Evolutionary conservation across 53 echinoderm and acorn worm genomes (phyloP).

Genomic region (Stichopus horrens): DNA sequence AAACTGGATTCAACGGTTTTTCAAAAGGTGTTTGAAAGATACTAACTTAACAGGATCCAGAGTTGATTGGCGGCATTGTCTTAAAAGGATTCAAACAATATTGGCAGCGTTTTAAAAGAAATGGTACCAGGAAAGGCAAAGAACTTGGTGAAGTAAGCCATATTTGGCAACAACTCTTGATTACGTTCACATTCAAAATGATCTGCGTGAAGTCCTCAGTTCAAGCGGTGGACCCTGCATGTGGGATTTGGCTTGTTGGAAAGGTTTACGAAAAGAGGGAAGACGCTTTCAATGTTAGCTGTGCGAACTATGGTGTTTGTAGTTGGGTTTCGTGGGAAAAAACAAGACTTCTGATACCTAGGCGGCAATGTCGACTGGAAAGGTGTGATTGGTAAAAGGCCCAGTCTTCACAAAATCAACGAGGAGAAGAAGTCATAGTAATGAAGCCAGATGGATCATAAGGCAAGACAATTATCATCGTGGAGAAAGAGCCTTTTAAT

Average conservation of each 20-base stretch:
- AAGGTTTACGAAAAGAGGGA: neutral
- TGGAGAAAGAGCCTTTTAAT: neutral
- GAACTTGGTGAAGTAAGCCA: no score
- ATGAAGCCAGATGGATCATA: neutral
- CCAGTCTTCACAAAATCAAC: neutral
- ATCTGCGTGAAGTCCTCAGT: neutral
- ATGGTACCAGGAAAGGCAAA: no score
- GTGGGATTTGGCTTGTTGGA: neutral
- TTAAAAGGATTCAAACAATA: no score
- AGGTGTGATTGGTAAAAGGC: neutral
- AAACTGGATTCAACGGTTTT: no score
- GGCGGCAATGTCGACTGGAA: neutral
- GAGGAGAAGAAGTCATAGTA: neutral
- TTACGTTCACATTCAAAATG: no score
- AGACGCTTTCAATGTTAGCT: neutral
- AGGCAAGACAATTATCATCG: neutral
- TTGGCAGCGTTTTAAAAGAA: no score
- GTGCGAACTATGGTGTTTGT: neutral
- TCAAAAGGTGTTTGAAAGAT: no score
- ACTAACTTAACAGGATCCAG: no score
- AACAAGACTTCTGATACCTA: neutral
- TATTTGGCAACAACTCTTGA: no score
- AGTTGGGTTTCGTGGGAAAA: neutral
- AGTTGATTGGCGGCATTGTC: no score
- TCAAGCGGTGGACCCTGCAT: neutral